Percentiles rank a stretch among this genome's conserved stretches.
Conservation (phyloP, 2,113 vertebrate genomes). For the Zapornia atra region DNA sequence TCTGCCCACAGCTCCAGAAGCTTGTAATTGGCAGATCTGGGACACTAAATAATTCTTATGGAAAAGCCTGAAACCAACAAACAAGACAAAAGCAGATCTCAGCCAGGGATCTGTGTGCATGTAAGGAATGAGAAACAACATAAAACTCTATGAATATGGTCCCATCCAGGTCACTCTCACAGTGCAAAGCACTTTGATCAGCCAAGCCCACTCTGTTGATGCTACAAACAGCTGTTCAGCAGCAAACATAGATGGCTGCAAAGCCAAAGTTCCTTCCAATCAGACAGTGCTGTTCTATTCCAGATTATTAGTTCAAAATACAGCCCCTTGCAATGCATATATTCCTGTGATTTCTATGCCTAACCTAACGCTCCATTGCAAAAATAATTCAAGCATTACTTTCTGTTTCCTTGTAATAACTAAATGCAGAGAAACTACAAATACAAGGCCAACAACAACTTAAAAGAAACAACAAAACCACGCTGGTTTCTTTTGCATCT, state of each 20-base stretch:
- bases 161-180: not conserved
- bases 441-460: not conserved
- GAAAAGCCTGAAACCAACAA: constrained; percentile 28
- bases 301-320: not conserved
- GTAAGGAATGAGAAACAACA: not conserved
- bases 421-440: not conserved
- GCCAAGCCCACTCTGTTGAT: not conserved
- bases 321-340: not conserved
- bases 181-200: not conserved
- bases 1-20: not conserved
- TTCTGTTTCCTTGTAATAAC: not conserved
- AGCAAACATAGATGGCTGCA: not conserved
- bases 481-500: not conserved
- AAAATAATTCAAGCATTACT: not conserved
- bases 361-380: not conserved
- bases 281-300: not conserved
- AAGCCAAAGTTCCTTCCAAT: not conserved
- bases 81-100: not conserved
- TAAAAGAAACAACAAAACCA: not conserved
- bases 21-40: constrained; percentile 58
- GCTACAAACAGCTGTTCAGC: not conserved
- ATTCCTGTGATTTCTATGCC: not conserved
- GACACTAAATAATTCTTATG: constrained; percentile 25
- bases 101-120: not conserved
- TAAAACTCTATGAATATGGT: not conserved